Conservation (phyloP, 2,888 invertebrate genomes). For the Drosophila sordidula region DNA sequence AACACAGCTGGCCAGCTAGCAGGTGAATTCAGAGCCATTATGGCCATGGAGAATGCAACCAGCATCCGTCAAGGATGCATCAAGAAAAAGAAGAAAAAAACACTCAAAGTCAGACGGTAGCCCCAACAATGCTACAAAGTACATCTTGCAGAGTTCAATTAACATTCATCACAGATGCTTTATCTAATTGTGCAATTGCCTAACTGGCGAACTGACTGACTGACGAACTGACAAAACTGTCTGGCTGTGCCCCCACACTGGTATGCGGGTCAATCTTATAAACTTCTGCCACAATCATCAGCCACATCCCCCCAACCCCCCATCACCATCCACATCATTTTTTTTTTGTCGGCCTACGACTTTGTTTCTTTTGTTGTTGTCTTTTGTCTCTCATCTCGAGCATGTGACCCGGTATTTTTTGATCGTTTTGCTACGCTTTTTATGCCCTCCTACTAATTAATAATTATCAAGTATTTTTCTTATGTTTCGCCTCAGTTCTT, state of each 20-base stretch:
- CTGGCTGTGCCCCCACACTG: constrained; percentile 55
- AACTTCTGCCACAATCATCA: constrained; percentile 55
- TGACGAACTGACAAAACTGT: constrained; percentile 23
- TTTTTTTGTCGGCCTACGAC: constrained; percentile 52
- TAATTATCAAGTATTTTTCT: constrained; percentile 68
- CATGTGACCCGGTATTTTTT: constrained; percentile 74
- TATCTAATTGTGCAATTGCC: constrained; percentile 68
- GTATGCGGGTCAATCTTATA: constrained; percentile 75
- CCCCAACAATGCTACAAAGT: constrained; percentile 57
- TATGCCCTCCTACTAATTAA: constrained; percentile 75
- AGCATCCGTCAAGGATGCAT: constrained; percentile 69
- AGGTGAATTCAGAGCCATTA: constrained; percentile 27
- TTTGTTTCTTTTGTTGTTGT: constrained; percentile 29
- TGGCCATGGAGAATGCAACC: constrained; percentile 15
- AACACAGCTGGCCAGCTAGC: constrained; percentile 37
- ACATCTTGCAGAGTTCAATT: constrained; percentile 67
- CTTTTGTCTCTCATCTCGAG: constrained; percentile 40
- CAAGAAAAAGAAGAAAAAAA: constrained; percentile 31
- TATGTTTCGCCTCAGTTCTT: constrained; percentile 25
- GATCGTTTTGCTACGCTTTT: constrained; percentile 75
- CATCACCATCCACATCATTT: constrained; percentile 1
- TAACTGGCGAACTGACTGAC: constrained; percentile 9
- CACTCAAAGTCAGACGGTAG: constrained; percentile 27
- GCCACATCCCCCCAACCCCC: constrained; percentile 14
- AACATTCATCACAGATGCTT: constrained; percentile 72